A percentile compares a stretch with the other conserved stretches of the same genome.
Evolutionary conservation across 2,797 vertebrate species (phyloP).

Genomic region (Helostoma temminkii): DNA sequence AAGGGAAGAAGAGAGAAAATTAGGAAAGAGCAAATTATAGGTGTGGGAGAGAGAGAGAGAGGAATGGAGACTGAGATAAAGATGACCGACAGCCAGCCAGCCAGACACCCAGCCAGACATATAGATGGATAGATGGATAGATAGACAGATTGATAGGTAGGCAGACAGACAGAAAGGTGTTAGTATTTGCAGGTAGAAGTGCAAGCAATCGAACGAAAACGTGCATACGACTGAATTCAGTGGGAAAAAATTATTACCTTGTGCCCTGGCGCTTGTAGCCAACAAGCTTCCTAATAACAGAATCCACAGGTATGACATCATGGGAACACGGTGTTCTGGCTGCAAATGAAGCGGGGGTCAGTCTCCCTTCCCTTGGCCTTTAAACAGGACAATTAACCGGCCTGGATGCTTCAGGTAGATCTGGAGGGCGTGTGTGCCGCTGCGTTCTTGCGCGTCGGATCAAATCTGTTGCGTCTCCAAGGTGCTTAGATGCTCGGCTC

Average conservation of each 20-base stretch:
- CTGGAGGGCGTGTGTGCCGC: slow-evolving; percentile 54
- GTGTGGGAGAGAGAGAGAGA: slow-evolving; percentile 23
- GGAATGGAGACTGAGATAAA: slow-evolving; percentile 29
- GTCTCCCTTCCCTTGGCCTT: slow-evolving; percentile 30
- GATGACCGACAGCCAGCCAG: slow-evolving; percentile 17
- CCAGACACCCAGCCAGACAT: slow-evolving; percentile 16
- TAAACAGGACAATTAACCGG: slow-evolving; percentile 40
- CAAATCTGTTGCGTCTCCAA: slow-evolving; percentile 48
- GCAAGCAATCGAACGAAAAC: neutral
- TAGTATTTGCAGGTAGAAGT: too few species aligned
- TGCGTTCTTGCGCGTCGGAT: slow-evolving; percentile 58
- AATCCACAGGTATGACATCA: slow-evolving; percentile 87
- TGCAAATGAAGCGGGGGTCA: slow-evolving; percentile 46
- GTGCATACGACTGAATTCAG: slow-evolving; percentile 20
- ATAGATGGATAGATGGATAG: slow-evolving; percentile 34
- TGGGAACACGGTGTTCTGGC: slow-evolving; percentile 77
- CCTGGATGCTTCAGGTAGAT: slow-evolving; percentile 52
- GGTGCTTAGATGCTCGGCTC: slow-evolving; percentile 64
- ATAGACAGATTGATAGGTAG: slow-evolving; percentile 31
- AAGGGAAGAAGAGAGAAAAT: slow-evolving; percentile 14
- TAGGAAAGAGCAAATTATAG: slow-evolving; percentile 21
- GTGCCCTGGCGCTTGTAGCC: slow-evolving; percentile 69
- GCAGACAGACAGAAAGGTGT: slow-evolving; percentile 37
- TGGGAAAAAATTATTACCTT: slow-evolving; percentile 74
- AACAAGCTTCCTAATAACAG: slow-evolving; percentile 82